Percentiles rank a stretch among this genome's conserved stretches.
Evolutionary conservation across 2,888 invertebrate genomes (phyloP).

Genomic region (Saturnia pavonia): DNA sequence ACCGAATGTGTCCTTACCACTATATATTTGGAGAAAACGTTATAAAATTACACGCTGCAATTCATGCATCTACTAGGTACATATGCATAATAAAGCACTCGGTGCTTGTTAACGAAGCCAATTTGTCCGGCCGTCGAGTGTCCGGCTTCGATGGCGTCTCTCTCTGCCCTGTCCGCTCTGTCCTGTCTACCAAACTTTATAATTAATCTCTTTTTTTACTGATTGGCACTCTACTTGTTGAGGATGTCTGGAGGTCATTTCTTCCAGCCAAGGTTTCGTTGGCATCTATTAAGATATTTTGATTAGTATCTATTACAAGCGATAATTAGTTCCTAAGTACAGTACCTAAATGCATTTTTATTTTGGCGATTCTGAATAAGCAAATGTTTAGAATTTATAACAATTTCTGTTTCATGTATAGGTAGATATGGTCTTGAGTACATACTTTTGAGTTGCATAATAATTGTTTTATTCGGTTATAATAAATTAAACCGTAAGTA

Average conservation of each 20-base stretch:
- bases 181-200: conserved; percentile 26
- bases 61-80: neutral
- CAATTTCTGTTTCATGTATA: neutral
- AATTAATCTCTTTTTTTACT: conserved; percentile 25
- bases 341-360: neutral
- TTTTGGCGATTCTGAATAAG: neutral
- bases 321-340: neutral
- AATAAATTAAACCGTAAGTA: too few relatives aligned
- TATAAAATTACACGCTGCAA: neutral
- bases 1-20: neutral
- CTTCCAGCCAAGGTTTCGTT: neutral
- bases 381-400: neutral
- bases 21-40: neutral
- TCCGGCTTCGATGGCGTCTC: conserved; percentile 32
- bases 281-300: neutral
- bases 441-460: too few relatives aligned
- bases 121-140: conserved; percentile 50
- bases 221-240: conserved; percentile 13
- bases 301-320: neutral
- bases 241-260: conserved; percentile 6
- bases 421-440: neutral
- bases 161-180: conserved; percentile 29
- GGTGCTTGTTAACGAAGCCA: conserved; percentile 57
- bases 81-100: neutral
- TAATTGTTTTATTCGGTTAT: too few relatives aligned